Base-by-base conservation (phyloP, 2,113 vertebrate species). In the Cyanocitta stelleri region DNA sequence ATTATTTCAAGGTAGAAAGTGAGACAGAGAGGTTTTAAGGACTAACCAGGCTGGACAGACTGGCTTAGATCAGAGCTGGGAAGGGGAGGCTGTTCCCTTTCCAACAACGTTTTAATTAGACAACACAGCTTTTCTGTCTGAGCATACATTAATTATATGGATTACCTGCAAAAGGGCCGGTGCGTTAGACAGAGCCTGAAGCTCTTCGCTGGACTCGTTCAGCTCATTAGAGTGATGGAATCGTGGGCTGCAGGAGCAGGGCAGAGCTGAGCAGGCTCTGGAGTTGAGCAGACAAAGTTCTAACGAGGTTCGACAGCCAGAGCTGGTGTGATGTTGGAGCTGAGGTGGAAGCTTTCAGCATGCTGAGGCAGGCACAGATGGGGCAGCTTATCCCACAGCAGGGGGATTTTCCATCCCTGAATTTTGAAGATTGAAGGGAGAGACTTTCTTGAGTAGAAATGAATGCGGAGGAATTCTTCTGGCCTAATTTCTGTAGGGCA, bases 11-110 rank as follows among this genome's bases (percentile, higher is more conserved):
- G 13, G 16, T 0, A 61, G 80, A 87, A 93, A 77, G 11, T 3
- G 63, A 94, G 95, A 79, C 78, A 29, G 59, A 23, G 90, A 85
- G 79, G 32, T 54, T 63, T 75, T 16, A 23, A 71, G 85, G 83
- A 95, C 63, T 68, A 55, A 87, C 66, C 54, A 0, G 85, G 92
- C 95, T 76, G 94, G 96, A 44, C 59, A 43, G 92, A 95, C 95
- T 85, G 92, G 95, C 92, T 96, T 35, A 90, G 92, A 95, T 95
- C 90, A 96, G 95, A 97, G 96, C 79, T 90, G 96, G 90, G 90
- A 85, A 91, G 89, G 63, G 48, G 64, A 85, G 73, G 35, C 44
- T 52, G 29, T 8, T 93, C 59, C 83, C 46, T 92, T 72, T 54
- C 63, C 68, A 17, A 21, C 4, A 4, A 35, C 0, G 1, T 49